Conservation (phyloP, 1,140 invertebrate species). For the Drosophila prosaltans region DNA sequence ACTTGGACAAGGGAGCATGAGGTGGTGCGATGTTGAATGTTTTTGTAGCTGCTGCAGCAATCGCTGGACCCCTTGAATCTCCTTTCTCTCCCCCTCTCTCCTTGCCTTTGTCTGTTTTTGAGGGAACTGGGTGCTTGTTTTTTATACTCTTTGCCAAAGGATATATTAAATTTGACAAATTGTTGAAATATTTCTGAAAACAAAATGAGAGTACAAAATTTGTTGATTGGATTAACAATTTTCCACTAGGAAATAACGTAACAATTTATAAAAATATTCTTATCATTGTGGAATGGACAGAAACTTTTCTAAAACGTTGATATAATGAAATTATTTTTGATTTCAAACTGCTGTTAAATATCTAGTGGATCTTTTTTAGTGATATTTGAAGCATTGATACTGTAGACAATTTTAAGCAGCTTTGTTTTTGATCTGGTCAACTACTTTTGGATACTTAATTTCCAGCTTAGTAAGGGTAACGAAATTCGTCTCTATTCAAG, state of each 20-base stretch:
- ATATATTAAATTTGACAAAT: neutral
- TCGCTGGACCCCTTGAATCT: neutral
- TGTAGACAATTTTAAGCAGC: too few relatives aligned
- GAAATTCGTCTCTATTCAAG: neutral
- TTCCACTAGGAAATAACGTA: too few relatives aligned
- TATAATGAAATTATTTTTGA: too few relatives aligned
- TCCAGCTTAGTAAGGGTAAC: constrained; percentile 18
- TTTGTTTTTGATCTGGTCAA: too few relatives aligned
- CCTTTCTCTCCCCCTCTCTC: neutral
- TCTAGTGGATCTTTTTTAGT: too few relatives aligned
- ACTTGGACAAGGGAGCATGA: constrained; percentile 22
- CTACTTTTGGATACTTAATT: too few relatives aligned
- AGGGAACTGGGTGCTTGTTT: constrained; percentile 7
- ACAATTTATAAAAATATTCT: too few relatives aligned
- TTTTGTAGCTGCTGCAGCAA: neutral
- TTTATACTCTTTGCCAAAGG: neutral
- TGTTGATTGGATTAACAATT: neutral
- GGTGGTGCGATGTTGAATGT: constrained; percentile 18
- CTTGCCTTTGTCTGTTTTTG: constrained; percentile 31
- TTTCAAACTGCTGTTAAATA: too few relatives aligned
- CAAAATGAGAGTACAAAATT: neutral
- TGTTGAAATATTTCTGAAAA: neutral
- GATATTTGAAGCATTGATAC: too few relatives aligned
- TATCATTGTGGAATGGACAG: too few relatives aligned
- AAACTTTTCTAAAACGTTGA: too few relatives aligned